phyloP scores from a whole-genome alignment of 2,797 vertebrate species.

The Lithobates sylvaticus region DNA sequence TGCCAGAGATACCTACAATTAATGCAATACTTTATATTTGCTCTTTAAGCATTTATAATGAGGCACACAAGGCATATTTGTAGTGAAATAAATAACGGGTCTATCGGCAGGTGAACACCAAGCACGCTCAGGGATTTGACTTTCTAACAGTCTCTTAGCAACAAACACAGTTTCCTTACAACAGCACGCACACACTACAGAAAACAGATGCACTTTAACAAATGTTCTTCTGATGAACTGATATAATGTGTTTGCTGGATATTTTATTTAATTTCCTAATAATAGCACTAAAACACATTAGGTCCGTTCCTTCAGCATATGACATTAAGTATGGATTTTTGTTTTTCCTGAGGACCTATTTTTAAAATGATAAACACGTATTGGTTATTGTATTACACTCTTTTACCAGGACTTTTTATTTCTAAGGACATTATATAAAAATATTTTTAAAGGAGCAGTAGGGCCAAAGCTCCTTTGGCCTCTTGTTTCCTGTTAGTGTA shows the following conservation, averaged over 20 bases:
- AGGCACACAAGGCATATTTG: constrained; percentile 64
- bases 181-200: constrained; percentile 61
- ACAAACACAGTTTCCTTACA: constrained; percentile 73
- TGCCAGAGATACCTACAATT: background rate
- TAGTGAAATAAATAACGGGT: constrained; percentile 72
- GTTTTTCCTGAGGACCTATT: background rate
- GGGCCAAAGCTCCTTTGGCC: too few species aligned
- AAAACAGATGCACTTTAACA: constrained; percentile 67
- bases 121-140: constrained; percentile 85
- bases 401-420: too few species aligned
- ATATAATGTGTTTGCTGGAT: constrained; percentile 50
- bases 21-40: background rate
- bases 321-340: constrained; percentile 11
- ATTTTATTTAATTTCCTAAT: constrained; percentile 49
- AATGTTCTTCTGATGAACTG: constrained; percentile 39
- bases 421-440: too few species aligned
- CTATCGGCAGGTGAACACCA: constrained; percentile 77
- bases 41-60: constrained; percentile 38
- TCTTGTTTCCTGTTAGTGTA: too few species aligned
- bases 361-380: too few species aligned
- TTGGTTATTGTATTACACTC: too few species aligned
- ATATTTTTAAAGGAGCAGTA: too few species aligned
- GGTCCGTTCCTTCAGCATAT: background rate
- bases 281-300: constrained; percentile 20
- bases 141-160: constrained; percentile 83